phyloP scores from a whole-genome alignment of 2,888 invertebrate species.

The Tanypteryx hageni region DNA sequence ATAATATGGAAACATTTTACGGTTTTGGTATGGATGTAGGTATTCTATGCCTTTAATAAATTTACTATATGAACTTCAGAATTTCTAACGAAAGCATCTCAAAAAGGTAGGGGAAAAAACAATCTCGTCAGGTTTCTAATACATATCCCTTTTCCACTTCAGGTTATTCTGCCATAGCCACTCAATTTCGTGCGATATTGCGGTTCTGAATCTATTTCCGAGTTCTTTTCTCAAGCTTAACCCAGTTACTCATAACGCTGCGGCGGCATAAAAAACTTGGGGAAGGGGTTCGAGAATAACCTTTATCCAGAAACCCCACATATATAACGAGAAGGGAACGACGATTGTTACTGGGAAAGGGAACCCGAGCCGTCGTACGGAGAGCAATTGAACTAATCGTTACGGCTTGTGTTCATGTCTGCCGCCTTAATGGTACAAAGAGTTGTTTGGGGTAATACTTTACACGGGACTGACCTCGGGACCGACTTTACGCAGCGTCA shows the following conservation, averaged over 20 bases:
- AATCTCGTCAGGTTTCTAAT: no score
- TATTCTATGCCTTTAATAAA: no score
- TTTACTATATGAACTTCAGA: no score
- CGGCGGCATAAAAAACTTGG: neutral
- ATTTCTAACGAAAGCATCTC: no score
- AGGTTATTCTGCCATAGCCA: no score
- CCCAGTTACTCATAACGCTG: neutral
- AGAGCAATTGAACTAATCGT: neutral
- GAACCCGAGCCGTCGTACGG: neutral
- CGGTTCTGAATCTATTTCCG: no score
- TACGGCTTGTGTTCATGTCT: neutral
- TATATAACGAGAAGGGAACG: neutral
- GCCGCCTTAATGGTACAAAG: no score
- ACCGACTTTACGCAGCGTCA: neutral
- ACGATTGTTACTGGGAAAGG: neutral
- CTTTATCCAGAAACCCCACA: neutral
- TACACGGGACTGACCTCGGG: neutral
- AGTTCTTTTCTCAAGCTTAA: neutral
- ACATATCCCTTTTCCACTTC: no score
- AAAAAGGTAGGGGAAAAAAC: no score
- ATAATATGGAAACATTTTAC: no score
- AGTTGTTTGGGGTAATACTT: neutral
- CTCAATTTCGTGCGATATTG: no score
- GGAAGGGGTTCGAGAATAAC: neutral
- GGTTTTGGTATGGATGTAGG: no score